Evolutionary conservation across 2,888 invertebrate genomes (phyloP).

Genomic region (Xestoiulus laeticollis): DNA sequence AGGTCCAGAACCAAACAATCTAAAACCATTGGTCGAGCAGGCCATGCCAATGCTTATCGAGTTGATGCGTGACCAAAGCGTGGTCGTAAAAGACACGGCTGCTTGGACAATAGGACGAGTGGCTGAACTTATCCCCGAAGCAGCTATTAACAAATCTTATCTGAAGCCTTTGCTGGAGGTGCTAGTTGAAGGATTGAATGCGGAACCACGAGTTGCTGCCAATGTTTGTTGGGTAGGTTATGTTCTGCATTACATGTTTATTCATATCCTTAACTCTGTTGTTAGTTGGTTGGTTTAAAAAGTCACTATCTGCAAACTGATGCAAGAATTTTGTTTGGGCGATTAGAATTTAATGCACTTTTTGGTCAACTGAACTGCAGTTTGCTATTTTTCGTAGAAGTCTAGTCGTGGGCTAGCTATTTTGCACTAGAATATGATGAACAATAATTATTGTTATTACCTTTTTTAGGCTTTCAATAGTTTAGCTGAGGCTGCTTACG

Average conservation of each 20-base stretch:
- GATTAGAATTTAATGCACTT: no score
- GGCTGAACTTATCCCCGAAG: conserved; percentile 96
- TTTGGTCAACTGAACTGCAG: no score
- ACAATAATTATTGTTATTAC: neutral
- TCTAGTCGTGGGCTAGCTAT: no score
- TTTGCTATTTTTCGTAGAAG: no score
- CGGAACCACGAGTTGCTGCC: conserved; percentile 95
- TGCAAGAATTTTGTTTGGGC: no score
- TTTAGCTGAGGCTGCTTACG: conserved; percentile 95
- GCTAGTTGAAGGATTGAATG: conserved; percentile 77
- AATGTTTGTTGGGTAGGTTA: conserved; percentile 93
- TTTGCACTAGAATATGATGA: neutral
- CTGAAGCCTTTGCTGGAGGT: conserved; percentile 71
- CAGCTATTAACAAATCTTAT: conserved; percentile 87
- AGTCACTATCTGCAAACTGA: no score
- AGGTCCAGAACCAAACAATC: conserved; percentile 84
- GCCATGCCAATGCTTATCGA: conserved; percentile 96
- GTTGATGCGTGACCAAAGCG: conserved; percentile 92
- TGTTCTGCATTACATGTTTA: neutral
- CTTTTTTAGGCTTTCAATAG: conserved; percentile 81
- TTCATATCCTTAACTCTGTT: neutral
- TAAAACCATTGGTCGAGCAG: conserved; percentile 94
- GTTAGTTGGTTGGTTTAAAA: neutral
- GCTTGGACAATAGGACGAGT: conserved; percentile 99
- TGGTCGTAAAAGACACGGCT: conserved; percentile 94